Evolutionary conservation across 2,797 vertebrate genomes (phyloP), one percentile per base, ranked within the genome.

Genomic region (Pristis pectinata): DNA sequence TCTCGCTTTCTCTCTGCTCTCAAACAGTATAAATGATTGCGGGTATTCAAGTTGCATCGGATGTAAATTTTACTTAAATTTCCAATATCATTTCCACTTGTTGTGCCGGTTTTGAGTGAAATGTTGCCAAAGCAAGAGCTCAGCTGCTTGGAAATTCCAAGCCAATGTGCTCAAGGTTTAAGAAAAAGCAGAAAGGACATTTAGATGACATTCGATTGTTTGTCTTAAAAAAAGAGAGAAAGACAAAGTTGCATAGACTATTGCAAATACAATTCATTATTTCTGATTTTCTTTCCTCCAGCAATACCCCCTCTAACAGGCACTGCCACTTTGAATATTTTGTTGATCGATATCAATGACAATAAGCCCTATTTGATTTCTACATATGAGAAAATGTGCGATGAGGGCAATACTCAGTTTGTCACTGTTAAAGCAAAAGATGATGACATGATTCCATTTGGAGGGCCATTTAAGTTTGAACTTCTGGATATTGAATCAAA

Each of bases 401-500:
- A 92, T 44, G 61, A 92, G 67, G 59, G 89, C 41, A 37, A 27
- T 24, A 92, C n/a, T 64, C 37, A 44, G 89, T 34, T 37, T 9
- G 9, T 92, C 61, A 70, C 30, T 9, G 61, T 92, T 22, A 67
- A n/a, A 70, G 89, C 89, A 41, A 27, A 64, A 92, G 89, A 92
- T 37, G 37, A 27, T 67, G 89, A 92, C 64, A 24, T 92, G 89
- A 1, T 1, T 92, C 89, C 89, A 92, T 44, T 37, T 10, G 37
- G 61, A 67, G 64, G 89, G 13, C 89, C 89, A 70, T 92, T 92
- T 92, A n/a, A 9, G 30, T 92, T 92, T 92, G 61, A 64, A 44
- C 89, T 92, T 92, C 37, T 92, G 17, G 89, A 70, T 61, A 67
- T 91, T 67, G 59, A 91, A 91, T n/a, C 61, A 37, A 92, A 92